Conservation (phyloP, 2,113 vertebrate genomes). For the Tychaedon coryphoeus region DNA sequence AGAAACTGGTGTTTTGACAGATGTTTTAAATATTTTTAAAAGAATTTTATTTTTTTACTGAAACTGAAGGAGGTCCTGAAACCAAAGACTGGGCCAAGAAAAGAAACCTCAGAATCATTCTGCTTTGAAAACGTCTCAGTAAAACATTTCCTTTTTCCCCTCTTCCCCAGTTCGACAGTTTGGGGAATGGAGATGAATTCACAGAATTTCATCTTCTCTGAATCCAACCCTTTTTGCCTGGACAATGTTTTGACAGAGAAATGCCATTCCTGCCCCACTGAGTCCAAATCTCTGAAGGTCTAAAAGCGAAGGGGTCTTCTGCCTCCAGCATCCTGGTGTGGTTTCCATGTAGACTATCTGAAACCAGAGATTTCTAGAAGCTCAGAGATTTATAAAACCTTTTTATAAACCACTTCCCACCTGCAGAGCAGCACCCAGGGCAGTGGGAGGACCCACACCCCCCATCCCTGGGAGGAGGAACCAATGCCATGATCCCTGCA, state of each 20-base stretch:
- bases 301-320: not conserved
- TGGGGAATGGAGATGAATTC: slow-evolving; percentile 28
- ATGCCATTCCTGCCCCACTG: not conserved
- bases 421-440: not conserved
- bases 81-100: slow-evolving; percentile 4
- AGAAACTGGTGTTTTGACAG: slow-evolving; percentile 58
- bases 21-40: slow-evolving; percentile 58
- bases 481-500: accelerated
- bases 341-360: not conserved
- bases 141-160: not conserved
- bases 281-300: not conserved
- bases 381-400: not conserved
- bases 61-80: slow-evolving; percentile 60
- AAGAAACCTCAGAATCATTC: slow-evolving; percentile 32
- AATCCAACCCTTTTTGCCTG: not conserved
- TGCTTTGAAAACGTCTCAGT: not conserved
- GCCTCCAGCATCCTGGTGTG: not conserved
- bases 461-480: not conserved
- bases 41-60: slow-evolving; percentile 44
- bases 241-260: not conserved
- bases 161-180: not conserved
- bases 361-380: not conserved
- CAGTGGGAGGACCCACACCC: not conserved
- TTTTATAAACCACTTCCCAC: not conserved
- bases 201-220: slow-evolving; percentile 10